These are phyloP conservation scores for Diprion similis DNA, from an alignment of 1,140 invertebrate species.

Conservation along the genomic window DNA sequence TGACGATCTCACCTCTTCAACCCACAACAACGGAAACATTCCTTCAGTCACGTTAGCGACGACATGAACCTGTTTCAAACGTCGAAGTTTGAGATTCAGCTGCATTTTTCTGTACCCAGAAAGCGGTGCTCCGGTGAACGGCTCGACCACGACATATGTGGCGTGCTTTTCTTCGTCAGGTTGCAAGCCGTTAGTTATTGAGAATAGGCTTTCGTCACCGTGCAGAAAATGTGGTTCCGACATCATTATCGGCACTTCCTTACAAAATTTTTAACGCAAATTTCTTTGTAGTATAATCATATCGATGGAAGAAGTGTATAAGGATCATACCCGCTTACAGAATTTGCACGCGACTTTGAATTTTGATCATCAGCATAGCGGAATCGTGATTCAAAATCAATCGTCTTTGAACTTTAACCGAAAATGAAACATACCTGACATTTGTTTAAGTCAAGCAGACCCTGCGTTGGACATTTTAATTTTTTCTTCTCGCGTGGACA, in stretches of 20 bases:
- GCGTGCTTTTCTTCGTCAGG: slow-evolving; percentile 33
- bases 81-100: slow-evolving; percentile 28
- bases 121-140: slow-evolving; percentile 34
- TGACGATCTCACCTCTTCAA: slow-evolving; percentile 27
- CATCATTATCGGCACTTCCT: slow-evolving; percentile 32
- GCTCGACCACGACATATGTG: slow-evolving; percentile 34
- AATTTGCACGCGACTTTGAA: no score
- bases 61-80: slow-evolving; percentile 18
- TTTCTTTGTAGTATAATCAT: no score
- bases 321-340: no score
- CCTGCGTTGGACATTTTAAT: slow-evolving; percentile 27
- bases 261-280: no score
- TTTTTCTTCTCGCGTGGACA: slow-evolving; percentile 27
- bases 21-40: slow-evolving; percentile 39
- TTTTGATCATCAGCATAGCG: no score
- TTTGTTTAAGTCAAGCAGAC: slow-evolving; percentile 33
- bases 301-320: no score
- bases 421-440: slow-evolving; percentile 33
- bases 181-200: slow-evolving; percentile 29
- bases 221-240: slow-evolving; percentile 44
- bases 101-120: slow-evolving; percentile 32
- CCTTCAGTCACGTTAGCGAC: slow-evolving; percentile 37
- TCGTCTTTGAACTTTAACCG: no score
- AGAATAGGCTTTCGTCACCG: slow-evolving; percentile 28
- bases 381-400: no score